Base-by-base conservation (phyloP, 2,888 invertebrate genomes). In the Stratiomys singularior region DNA sequence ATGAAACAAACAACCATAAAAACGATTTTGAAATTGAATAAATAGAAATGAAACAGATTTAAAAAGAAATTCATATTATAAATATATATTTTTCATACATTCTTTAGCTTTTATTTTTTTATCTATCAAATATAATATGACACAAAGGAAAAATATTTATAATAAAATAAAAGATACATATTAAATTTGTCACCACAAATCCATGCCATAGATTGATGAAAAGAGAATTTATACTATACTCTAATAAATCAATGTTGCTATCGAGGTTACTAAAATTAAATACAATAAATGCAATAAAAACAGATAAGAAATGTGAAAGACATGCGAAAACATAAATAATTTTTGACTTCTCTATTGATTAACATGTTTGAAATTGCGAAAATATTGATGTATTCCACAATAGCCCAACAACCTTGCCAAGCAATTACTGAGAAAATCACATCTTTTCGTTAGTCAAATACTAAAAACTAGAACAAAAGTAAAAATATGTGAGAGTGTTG, bases 31-130 rank as follows among this genome's bases (percentile, higher is more conserved):
- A 74, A 23, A 67, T 21, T 37, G 60, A 30, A 44, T 27, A 37
- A 60, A 37, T 5, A 37, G 37, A 66, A n/a, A 66, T 18, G 47
- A 30, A 21, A 0, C 58, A 58, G 25, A 23, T 58, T n/a, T 58
- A 47, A 11, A 47, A 69, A 47, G 23, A 60, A 21, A 18, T 30
- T 69, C 69, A 25, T 67, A 44, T 71, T 71, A 21, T 52, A 2
- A 37, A 30, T 37, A 58, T 37, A 37, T 58, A 74, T 74, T 74
- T 74, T 74, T 44, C 74, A 74, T 60, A 74, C 44, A 30, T 74
- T 58, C 30, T 69, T 69, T 46, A 46, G 47, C 25, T 37, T 47
- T 69, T 69, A 47, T 47, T 69, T 69, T 69, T 46, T 9, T 44
- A 67, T 44, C 67, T 21, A 69, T 18, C 18, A 47, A 21, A 25